Conservation (phyloP, 2,888 invertebrate genomes). For the Brachypalpus laphriformis region DNA sequence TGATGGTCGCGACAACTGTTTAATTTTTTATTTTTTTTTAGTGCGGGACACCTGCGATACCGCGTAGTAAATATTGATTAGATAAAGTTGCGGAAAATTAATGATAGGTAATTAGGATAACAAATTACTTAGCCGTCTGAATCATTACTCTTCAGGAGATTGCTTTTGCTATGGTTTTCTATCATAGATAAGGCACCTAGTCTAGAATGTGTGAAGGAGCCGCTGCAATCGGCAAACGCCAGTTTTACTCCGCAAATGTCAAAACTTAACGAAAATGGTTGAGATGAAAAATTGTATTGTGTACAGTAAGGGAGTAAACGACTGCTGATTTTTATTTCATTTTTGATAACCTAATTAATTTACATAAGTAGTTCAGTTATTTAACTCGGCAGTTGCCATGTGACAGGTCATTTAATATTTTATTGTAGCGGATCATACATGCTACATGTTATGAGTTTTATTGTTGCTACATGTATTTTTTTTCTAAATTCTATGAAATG, state of each 20-base stretch:
- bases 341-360: not conserved
- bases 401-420: too few relatives aligned
- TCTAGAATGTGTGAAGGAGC: not conserved
- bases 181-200: not conserved
- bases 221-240: not conserved
- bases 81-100: not conserved
- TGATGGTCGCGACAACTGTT: not conserved
- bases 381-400: too few relatives aligned
- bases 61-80: not conserved
- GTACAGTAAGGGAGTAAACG: constrained; percentile 3
- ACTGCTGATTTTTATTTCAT: not conserved
- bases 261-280: not conserved
- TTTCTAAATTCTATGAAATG: too few relatives aligned
- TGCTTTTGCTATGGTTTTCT: not conserved
- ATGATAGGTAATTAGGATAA: not conserved
- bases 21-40: not conserved
- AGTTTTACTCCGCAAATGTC: not conserved
- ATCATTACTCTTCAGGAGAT: not conserved
- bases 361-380: too few relatives aligned
- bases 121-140: not conserved
- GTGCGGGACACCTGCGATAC: constrained; percentile 14
- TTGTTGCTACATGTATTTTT: too few relatives aligned
- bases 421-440: too few relatives aligned
- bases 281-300: not conserved
- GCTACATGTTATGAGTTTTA: too few relatives aligned